These are phyloP conservation scores for Patella vulgata DNA, from an alignment of 1,140 invertebrate species.

Conservation along the genomic window DNA sequence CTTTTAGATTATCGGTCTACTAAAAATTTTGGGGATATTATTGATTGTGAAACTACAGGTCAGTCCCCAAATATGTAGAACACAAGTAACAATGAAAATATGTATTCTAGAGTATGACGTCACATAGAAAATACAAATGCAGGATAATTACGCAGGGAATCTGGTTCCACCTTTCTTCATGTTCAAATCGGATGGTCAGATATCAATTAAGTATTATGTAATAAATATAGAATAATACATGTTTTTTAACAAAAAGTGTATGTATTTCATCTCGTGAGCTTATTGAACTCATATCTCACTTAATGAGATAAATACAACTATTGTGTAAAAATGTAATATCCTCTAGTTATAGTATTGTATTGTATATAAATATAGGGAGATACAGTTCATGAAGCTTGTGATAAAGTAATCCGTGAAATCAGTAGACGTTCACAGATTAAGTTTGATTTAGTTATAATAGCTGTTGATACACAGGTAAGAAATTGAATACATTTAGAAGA, in stretches of 20 bases:
- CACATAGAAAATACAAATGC: too few relatives aligned
- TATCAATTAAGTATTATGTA: too few relatives aligned
- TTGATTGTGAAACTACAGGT: too few relatives aligned
- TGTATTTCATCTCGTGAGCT: background rate
- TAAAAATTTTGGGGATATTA: background rate
- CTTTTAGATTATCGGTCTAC: background rate
- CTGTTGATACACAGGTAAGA: constrained; percentile 35
- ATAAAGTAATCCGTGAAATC: constrained; percentile 28
- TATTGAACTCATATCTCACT: background rate
- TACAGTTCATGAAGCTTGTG: constrained; percentile 29
- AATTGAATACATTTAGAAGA: background rate
- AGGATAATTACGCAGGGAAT: too few relatives aligned
- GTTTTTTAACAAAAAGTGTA: too few relatives aligned
- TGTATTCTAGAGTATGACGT: background rate
- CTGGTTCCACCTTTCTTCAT: too few relatives aligned
- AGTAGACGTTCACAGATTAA: background rate
- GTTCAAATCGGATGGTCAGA: too few relatives aligned
- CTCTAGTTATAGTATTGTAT: too few relatives aligned
- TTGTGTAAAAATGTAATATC: too few relatives aligned
- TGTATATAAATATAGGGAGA: too few relatives aligned
- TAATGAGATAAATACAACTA: too few relatives aligned
- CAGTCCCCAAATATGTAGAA: background rate
- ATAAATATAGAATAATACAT: too few relatives aligned
- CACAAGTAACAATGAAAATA: background rate
- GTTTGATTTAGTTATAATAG: constrained; percentile 43